Evolutionary conservation across 2,888 invertebrate species (phyloP).

Genomic region (Sarcophaga subvicina): DNA sequence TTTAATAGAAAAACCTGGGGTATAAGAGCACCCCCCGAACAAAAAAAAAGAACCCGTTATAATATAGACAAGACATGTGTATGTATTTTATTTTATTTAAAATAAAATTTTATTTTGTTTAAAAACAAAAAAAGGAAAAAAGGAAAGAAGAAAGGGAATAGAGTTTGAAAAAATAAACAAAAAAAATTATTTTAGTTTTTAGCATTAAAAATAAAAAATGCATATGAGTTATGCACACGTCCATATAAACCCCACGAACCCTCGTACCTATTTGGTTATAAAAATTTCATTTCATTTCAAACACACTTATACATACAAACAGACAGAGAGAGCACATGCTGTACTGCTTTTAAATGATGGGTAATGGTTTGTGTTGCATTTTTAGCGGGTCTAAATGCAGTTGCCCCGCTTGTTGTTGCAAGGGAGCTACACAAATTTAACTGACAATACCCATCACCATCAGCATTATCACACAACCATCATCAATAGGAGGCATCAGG

Average conservation of each 20-base stretch:
- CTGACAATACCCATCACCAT: slow-evolving; percentile 41
- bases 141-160: background rate
- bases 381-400: background rate
- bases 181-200: background rate
- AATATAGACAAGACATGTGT: slow-evolving; percentile 10
- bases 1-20: too few relatives aligned
- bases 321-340: background rate
- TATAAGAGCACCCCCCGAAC: slow-evolving; percentile 7
- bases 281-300: too few relatives aligned
- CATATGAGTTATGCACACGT: too few relatives aligned
- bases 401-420: too few relatives aligned
- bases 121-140: background rate
- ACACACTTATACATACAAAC: background rate
- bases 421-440: slow-evolving; percentile 11
- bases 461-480: background rate
- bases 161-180: background rate
- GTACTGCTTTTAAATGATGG: too few relatives aligned
- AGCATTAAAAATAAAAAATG: slow-evolving; percentile 13
- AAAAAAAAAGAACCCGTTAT: slow-evolving; percentile 13
- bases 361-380: too few relatives aligned
- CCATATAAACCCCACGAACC: background rate
- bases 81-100: slow-evolving; percentile 50
- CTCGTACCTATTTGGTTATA: too few relatives aligned
- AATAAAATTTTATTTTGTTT: slow-evolving; percentile 62
- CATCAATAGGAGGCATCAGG: too few relatives aligned